Evolutionary conservation across 2,113 vertebrate species (phyloP).

Genomic region (Lamprotornis superbus): DNA sequence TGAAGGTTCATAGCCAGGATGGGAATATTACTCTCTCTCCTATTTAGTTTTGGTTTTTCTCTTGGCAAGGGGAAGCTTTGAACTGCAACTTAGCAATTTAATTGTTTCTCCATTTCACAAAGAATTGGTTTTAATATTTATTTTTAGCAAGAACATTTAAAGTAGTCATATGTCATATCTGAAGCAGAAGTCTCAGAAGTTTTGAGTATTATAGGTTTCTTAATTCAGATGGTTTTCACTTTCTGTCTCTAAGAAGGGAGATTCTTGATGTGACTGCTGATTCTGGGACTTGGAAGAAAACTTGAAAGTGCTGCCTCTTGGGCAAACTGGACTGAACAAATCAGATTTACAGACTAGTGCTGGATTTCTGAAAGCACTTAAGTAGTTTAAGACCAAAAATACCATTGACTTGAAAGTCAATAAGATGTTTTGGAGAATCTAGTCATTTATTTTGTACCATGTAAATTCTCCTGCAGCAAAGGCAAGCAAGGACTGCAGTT

Average conservation of each 20-base stretch:
- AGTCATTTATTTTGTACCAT: not conserved
- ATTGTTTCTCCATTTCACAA: not conserved
- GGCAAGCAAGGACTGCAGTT: not conserved
- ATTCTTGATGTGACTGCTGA: not conserved
- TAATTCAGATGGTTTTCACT: not conserved
- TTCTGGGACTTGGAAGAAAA: not conserved
- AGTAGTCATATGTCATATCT: not conserved
- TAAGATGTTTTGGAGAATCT: not conserved
- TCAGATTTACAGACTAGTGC: slow-evolving; percentile 9
- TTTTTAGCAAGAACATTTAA: not conserved
- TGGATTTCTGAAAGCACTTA: not conserved
- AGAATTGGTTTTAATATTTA: not conserved
- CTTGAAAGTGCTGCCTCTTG: not conserved
- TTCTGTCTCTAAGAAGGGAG: not conserved
- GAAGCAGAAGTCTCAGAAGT: not conserved
- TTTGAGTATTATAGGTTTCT: not conserved
- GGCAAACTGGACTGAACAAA: slow-evolving; percentile 36
- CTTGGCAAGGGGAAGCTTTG: not conserved
- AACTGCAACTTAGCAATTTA: not conserved
- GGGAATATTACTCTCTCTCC: not conserved
- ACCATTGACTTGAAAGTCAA: not conserved
- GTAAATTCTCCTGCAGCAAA: not conserved
- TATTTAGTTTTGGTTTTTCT: not conserved
- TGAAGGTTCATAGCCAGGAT: not conserved
- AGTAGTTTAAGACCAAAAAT: not conserved